A percentile compares a stretch with the other conserved stretches of the same genome.
Evolutionary conservation across 2,888 invertebrate species (phyloP).

Genomic region (Myopa tessellatipennis): DNA sequence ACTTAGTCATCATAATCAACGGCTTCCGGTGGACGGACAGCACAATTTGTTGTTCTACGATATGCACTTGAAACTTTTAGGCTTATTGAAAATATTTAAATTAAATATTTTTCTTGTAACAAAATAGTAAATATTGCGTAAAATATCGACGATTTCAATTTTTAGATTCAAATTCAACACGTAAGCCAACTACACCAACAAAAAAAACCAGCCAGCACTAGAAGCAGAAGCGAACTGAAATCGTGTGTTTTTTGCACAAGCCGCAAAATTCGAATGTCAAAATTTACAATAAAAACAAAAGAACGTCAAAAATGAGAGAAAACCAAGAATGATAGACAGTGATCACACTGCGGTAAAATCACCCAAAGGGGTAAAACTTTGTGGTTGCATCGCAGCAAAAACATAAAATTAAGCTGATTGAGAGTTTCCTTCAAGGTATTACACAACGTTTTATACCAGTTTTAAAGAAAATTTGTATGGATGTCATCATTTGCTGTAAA

Average conservation of each 20-base stretch:
- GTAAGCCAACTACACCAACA: not conserved
- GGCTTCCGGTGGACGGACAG: constrained; percentile 17
- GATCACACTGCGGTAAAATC: too few species aligned
- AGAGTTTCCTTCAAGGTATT: too few species aligned
- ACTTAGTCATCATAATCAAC: constrained; percentile 2
- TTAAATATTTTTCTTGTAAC: not conserved
- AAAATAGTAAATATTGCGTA: not conserved
- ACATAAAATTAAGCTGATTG: too few species aligned
- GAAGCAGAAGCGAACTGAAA: constrained; percentile 17
- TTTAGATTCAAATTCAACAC: not conserved
- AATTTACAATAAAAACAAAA: not conserved
- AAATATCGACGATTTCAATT: not conserved
- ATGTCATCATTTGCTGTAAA: too few species aligned
- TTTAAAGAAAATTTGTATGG: too few species aligned
- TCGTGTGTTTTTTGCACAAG: not conserved
- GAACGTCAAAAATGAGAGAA: not conserved
- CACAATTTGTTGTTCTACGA: not conserved
- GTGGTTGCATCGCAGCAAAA: too few species aligned
- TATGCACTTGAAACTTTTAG: not conserved
- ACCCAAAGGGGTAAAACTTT: too few species aligned
- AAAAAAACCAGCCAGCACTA: not conserved
- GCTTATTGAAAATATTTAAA: not conserved
- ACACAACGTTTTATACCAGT: too few species aligned
- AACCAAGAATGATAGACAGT: too few species aligned
- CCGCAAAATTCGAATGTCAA: constrained; percentile 35